Evolutionary conservation across 2,888 invertebrate genomes (phyloP), one percentile per base, ranked within the genome.

Genomic region (Gasteruption jaculator): DNA sequence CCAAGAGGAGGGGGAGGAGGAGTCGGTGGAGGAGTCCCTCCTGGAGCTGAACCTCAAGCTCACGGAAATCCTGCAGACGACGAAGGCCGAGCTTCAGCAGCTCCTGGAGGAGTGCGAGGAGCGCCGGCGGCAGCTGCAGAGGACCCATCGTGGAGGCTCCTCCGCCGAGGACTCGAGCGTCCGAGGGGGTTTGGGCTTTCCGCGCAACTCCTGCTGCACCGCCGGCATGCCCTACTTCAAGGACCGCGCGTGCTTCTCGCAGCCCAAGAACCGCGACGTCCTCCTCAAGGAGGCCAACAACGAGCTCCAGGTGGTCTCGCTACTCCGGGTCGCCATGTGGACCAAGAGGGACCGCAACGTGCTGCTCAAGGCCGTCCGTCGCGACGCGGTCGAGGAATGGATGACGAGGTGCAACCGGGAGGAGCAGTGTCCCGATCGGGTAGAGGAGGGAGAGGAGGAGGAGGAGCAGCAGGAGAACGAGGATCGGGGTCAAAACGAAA

Each of bases 181-280:
- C n/a, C n/a, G n/a, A n/a, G 37, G 15, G 18, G 14, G 14, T 32
- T 3, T 19, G n/a, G 6, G 10, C 43, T 11, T 6, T 37, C 0
- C 71, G 71, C n/a, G n/a, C n/a, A n/a, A n/a, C n/a, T n/a, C n/a
- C n/a, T n/a, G n/a, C 25, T 59, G 68, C 1, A 60, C 58, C 35
- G 74, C 79, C 59, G 75, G 81, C 20, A 73, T 76, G 54, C 79
- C 85, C 1, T 87, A 82, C 58, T 87, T 87, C 51, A 85, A 83
- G 57, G 82, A 83, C 53, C 69, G 61, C 15, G 55, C 71, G 14
- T 73, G 74, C 15, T 79, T 76, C 50, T 65, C 74, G 3, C 76
- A 80, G 14, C 77, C 77, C 0, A 61, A 67, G 15, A 86, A 86
- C 63, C 68, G 73, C 4, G 85, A 86, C 54, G 77, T 79, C 5